These are phyloP conservation scores for Megaustenia siamemsis DNA, from an alignment of 2,888 invertebrate species.

Conservation along the genomic window DNA sequence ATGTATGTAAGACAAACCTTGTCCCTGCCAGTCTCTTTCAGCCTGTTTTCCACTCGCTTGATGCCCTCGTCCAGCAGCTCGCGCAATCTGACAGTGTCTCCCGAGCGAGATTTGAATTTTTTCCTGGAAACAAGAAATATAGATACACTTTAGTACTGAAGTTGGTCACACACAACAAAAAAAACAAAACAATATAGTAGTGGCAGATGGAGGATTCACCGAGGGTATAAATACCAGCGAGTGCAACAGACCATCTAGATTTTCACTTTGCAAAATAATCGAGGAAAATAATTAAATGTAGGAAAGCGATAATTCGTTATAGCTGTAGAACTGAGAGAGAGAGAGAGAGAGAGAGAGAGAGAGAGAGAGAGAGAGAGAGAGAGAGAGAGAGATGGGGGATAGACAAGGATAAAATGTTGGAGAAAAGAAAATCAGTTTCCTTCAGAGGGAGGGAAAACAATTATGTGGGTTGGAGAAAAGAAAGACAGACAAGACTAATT, in stretches of 20 bases:
- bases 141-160: too few species aligned
- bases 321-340: not conserved
- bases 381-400: conserved; percentile 4
- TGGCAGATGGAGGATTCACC: not conserved
- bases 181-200: not conserved
- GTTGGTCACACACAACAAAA: too few species aligned
- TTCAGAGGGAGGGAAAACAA: too few species aligned
- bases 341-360: conserved; percentile 10
- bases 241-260: too few species aligned
- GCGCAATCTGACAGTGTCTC: conserved; percentile 93
- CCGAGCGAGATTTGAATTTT: conserved; percentile 98
- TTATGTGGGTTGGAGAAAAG: too few species aligned
- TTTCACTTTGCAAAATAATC: too few species aligned
- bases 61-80: conserved; percentile 94
- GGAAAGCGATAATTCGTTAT: too few species aligned
- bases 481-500: too few species aligned
- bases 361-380: conserved; percentile 33
- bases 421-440: too few species aligned
- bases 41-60: conserved; percentile 88
- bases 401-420: too few species aligned
- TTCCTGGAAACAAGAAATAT: conserved; percentile 83
- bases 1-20: conserved; percentile 81
- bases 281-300: too few species aligned
- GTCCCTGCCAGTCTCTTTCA: conserved; percentile 92
- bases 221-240: too few species aligned